A percentile compares a stretch with the other conserved stretches of the same genome.
These are phyloP conservation scores for Polia nebulosa DNA, from an alignment of 2,888 invertebrate species.

Conservation along the genomic window DNA sequence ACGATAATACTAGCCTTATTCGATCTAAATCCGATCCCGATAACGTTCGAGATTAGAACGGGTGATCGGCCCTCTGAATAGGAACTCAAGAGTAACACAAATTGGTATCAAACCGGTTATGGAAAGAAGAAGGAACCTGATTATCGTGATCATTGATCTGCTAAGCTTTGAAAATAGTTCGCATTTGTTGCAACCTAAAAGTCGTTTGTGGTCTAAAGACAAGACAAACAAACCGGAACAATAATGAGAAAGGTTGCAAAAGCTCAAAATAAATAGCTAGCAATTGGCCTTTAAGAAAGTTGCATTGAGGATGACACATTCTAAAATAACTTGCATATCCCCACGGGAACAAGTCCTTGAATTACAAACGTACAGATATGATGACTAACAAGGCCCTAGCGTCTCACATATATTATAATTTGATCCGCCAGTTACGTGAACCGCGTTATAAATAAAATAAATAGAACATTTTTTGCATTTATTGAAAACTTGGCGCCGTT, in stretches of 20 bases:
- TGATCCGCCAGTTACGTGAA: conserved; percentile 32
- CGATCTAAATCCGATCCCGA: conserved; percentile 63
- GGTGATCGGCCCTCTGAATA: conserved; percentile 53
- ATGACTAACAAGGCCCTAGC: conserved; percentile 16
- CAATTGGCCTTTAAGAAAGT: no score
- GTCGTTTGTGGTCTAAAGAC: not conserved
- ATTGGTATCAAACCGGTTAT: conserved; percentile 34
- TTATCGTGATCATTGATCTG: conserved; percentile 9
- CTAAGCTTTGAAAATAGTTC: not conserved
- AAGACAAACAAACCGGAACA: not conserved
- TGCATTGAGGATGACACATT: not conserved
- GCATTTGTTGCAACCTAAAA: not conserved
- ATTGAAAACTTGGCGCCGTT: conserved; percentile 55
- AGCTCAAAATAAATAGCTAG: not conserved
- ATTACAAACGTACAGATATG: conserved; percentile 8
- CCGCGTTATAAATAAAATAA: conserved; percentile 35
- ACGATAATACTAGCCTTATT: conserved; percentile 58
- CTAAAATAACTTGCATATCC: not conserved
- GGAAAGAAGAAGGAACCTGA: not conserved
- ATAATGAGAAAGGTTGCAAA: not conserved
- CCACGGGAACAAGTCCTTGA: conserved; percentile 6
- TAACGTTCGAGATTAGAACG: conserved; percentile 62
- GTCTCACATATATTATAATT: conserved; percentile 39
- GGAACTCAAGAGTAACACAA: conserved; percentile 25
- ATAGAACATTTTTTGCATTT: conserved; percentile 41